Conservation (phyloP, 1,140 invertebrate genomes). For the Kradibia gibbosae region DNA sequence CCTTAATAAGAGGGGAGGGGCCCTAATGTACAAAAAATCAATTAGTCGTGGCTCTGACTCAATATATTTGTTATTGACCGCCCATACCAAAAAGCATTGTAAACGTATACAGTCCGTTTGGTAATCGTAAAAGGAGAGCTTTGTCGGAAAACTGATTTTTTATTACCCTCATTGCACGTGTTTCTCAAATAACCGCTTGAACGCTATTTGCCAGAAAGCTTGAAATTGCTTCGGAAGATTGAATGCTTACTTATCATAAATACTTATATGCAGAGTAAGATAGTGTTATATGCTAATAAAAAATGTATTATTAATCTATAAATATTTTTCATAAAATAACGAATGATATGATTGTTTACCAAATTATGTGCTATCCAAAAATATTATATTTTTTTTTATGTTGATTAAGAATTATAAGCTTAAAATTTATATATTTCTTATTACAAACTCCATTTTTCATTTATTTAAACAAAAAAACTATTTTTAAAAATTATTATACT, state of each 20-base stretch:
- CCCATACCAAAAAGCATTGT: conserved; percentile 49
- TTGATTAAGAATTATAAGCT: too few relatives aligned
- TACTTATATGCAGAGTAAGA: not conserved
- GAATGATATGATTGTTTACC: too few relatives aligned
- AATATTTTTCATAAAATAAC: too few relatives aligned
- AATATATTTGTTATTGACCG: conserved; percentile 52
- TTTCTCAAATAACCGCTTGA: not conserved
- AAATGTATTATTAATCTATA: too few relatives aligned
- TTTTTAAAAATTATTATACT: too few relatives aligned
- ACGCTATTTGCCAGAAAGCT: not conserved
- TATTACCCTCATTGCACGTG: conserved; percentile 15
- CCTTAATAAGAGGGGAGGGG: conserved; percentile 61
- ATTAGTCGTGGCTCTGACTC: conserved; percentile 64
- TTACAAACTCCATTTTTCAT: too few relatives aligned
- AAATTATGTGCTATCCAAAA: too few relatives aligned
- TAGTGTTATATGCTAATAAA: too few relatives aligned
- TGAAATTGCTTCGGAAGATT: not conserved
- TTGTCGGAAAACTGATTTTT: conserved; percentile 45
- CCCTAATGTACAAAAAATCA: conserved; percentile 59
- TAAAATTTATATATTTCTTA: too few relatives aligned
- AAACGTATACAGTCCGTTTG: not conserved
- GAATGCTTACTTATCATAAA: not conserved
- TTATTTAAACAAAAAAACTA: too few relatives aligned
- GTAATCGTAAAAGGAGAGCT: not conserved
- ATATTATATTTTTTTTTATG: too few relatives aligned